Evolutionary conservation across 37 sponge, comb jelly and placozoan species (phyloP).

Genomic region (Geodia barretti): DNA sequence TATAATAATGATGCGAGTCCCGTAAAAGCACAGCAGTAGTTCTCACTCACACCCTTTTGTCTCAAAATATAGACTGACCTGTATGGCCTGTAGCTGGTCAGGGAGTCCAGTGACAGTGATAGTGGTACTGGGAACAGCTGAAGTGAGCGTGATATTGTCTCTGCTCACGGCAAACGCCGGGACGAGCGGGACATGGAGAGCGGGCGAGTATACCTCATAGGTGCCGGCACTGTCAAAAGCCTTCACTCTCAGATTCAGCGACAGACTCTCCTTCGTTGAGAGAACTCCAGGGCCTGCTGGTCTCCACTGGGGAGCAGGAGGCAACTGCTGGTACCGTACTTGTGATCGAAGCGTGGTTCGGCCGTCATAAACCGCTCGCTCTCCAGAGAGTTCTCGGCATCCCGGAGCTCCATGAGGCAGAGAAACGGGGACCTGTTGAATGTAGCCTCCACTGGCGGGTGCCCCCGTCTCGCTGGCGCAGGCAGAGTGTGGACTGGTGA

Average conservation of each 20-base stretch:
- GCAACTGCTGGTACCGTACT: constrained; percentile 46
- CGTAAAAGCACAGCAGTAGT: background rate
- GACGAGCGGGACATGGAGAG: constrained; percentile 48
- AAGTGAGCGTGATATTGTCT: constrained; percentile 9
- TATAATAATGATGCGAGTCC: background rate
- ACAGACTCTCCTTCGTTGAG: constrained; percentile 24
- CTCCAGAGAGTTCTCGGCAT: background rate
- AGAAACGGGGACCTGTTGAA: constrained; percentile 74
- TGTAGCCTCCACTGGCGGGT: background rate
- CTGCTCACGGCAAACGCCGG: constrained; percentile 53
- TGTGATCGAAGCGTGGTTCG: constrained; percentile 42
- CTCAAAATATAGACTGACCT: constrained; percentile 29
- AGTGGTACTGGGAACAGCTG: background rate
- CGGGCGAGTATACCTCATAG: constrained; percentile 39
- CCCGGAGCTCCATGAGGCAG: constrained; percentile 52
- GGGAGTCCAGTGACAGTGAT: constrained; percentile 46
- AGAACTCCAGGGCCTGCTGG: constrained; percentile 5
- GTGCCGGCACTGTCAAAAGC: constrained; percentile 45
- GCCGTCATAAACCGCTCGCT: constrained; percentile 24
- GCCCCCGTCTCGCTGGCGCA: constrained; percentile 20
- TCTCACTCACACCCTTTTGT: background rate
- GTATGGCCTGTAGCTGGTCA: constrained; percentile 39
- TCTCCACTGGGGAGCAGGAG: constrained; percentile 6
- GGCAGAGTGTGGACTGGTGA: constrained; percentile 31
- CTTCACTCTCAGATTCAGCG: constrained; percentile 37